Conservation (phyloP, 1,140 invertebrate genomes). For the Hyphantria cunea region DNA sequence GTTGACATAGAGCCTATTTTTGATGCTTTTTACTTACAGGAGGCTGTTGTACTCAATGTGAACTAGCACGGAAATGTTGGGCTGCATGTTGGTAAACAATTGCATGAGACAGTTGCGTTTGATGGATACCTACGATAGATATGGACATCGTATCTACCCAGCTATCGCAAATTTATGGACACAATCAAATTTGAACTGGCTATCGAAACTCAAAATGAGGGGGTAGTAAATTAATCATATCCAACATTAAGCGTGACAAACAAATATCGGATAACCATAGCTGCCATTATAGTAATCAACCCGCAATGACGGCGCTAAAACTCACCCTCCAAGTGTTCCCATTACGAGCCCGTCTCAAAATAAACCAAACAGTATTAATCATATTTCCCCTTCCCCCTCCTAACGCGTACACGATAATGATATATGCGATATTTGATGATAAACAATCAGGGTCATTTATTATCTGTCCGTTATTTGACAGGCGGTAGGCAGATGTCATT, state of each 20-base stretch:
- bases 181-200: too few relatives aligned
- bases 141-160: too few relatives aligned
- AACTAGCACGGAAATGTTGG: constrained; percentile 49
- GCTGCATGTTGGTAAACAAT: constrained; percentile 62
- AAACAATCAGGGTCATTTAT: constrained; percentile 83
- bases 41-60: constrained; percentile 33
- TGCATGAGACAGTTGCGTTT: constrained; percentile 43
- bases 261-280: constrained; percentile 25
- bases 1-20: constrained; percentile 22
- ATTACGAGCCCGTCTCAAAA: constrained; percentile 65
- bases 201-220: not conserved
- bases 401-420: constrained; percentile 76
- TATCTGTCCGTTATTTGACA: constrained; percentile 83
- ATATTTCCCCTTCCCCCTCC: constrained; percentile 57
- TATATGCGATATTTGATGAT: constrained; percentile 82
- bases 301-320: constrained; percentile 61
- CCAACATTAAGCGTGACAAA: constrained; percentile 11
- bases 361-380: constrained; percentile 81
- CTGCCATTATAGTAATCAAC: constrained; percentile 47
- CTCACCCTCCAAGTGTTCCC: constrained; percentile 68
- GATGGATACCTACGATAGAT: constrained; percentile 16
- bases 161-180: too few relatives aligned
- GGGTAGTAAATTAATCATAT: constrained; percentile 15
- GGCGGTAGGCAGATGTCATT: constrained; percentile 83
- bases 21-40: not conserved